Conservation (phyloP, 2,797 vertebrate genomes). For the Sciaenops ocellatus region DNA sequence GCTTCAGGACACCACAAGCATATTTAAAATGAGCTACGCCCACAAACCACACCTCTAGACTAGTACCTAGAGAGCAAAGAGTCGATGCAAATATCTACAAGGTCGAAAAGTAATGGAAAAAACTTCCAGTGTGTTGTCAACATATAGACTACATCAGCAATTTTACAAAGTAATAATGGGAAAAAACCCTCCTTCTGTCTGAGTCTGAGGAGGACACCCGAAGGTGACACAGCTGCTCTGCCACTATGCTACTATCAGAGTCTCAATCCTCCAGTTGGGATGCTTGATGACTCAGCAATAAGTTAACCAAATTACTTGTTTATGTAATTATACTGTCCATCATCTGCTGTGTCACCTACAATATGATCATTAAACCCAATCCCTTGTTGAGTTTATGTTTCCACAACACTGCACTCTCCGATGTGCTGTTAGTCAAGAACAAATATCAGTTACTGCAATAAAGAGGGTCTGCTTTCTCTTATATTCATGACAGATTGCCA, state of each 20-base stretch:
- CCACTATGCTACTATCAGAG: conserved; percentile 22
- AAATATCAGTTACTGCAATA: conserved; percentile 35
- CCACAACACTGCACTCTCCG: conserved; percentile 8
- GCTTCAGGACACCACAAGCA: conserved; percentile 2
- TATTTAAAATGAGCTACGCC: conserved; percentile 24
- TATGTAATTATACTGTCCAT: conserved; percentile 57
- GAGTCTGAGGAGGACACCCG: conserved; percentile 33
- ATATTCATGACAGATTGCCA: conserved; percentile 22
- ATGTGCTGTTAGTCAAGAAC: conserved; percentile 23
- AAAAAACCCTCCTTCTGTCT: conserved; percentile 17
- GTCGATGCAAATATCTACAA: conserved; percentile 29
- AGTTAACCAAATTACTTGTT: conserved; percentile 60
- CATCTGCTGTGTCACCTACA: conserved; percentile 46
- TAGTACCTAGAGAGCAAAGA: neutral
- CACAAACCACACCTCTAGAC: conserved; percentile 28
- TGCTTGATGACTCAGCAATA: conserved; percentile 58
- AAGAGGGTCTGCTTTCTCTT: conserved; percentile 31
- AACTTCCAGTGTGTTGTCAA: conserved; percentile 18
- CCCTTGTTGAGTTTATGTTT: conserved; percentile 35
- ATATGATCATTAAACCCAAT: conserved; percentile 44
- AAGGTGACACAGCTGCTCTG: conserved; percentile 62
- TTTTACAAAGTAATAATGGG: conserved; percentile 40
- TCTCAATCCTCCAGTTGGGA: conserved; percentile 33
- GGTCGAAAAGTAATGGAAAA: conserved; percentile 37
- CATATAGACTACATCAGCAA: conserved; percentile 41